Percentiles rank a stretch among this genome's conserved stretches.
phyloP scores from a whole-genome alignment of 2,113 vertebrate species.

The Lynx canadensis region DNA sequence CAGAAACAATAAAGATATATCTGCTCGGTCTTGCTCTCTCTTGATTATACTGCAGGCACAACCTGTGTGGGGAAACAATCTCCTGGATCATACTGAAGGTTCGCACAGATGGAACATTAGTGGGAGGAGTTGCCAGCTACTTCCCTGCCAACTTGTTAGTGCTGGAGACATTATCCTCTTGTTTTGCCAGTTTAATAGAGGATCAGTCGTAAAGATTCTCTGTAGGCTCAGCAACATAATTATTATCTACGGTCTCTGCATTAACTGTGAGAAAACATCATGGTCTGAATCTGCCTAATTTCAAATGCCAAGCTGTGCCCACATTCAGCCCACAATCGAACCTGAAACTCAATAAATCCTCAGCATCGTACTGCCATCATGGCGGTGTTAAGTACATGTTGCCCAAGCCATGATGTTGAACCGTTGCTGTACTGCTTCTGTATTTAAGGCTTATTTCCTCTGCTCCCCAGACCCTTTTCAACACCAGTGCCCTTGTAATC shows the following conservation, averaged over 20 bases:
- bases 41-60: slow-evolving; percentile 74
- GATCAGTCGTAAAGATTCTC: slow-evolving; percentile 81
- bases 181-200: slow-evolving; percentile 84
- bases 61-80: slow-evolving; percentile 75
- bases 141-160: slow-evolving; percentile 81
- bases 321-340: slow-evolving; percentile 61
- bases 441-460: not conserved
- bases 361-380: not conserved
- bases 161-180: slow-evolving; percentile 79
- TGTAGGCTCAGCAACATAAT: slow-evolving; percentile 82
- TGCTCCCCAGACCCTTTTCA: not conserved
- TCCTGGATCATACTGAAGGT: slow-evolving; percentile 73
- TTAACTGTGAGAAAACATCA: slow-evolving; percentile 81
- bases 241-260: slow-evolving; percentile 83
- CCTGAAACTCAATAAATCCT: slow-evolving; percentile 63
- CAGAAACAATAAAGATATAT: slow-evolving; percentile 57
- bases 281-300: slow-evolving; percentile 75
- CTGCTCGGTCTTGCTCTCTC: not conserved
- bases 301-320: slow-evolving; percentile 81
- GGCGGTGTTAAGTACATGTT: not conserved
- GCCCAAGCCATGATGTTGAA: not conserved
- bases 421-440: not conserved
- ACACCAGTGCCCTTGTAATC: not conserved
- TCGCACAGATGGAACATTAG: slow-evolving; percentile 78
- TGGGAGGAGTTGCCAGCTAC: slow-evolving; percentile 74